Conservation (phyloP, 2,113 vertebrate genomes). For the Gobiocypris rarus region DNA sequence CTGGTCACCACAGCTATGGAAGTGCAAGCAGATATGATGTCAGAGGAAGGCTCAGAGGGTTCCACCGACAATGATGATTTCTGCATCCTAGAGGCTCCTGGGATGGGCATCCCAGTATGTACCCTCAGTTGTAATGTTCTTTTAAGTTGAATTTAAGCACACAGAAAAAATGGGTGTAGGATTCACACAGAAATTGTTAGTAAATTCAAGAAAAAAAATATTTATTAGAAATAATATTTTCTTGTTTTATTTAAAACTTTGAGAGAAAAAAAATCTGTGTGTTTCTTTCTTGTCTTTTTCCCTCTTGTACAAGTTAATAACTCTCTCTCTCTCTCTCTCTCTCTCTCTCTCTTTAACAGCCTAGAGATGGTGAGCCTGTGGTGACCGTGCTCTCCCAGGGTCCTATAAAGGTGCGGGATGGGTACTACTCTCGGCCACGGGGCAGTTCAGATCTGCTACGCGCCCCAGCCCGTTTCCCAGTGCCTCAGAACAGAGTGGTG, state of each 20-base stretch:
- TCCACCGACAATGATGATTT: constrained; percentile 90
- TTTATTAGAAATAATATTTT: too few species aligned
- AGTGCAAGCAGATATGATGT: constrained; percentile 71
- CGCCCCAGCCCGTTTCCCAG: constrained; percentile 84
- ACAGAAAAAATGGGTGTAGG: neutral
- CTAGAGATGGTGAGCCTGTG: constrained; percentile 86
- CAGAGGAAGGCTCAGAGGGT: constrained; percentile 75
- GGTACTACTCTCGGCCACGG: constrained; percentile 85
- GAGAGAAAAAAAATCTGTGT: neutral
- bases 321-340: neutral
- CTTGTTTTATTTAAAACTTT: neutral
- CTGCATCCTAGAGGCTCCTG: constrained; percentile 91
- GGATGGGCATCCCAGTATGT: constrained; percentile 88
- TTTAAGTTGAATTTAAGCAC: neutral
- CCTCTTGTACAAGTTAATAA: too few species aligned
- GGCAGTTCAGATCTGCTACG: constrained; percentile 87
- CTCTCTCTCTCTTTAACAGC: constrained; percentile 65
- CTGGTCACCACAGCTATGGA: constrained; percentile 72
- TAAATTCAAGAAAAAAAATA: too few species aligned
- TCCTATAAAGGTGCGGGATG: constrained; percentile 81
- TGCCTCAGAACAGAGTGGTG: constrained; percentile 85
- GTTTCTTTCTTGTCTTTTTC: too few species aligned
- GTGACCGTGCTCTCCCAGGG: constrained; percentile 81
- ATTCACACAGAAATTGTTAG: too few species aligned
- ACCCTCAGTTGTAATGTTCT: neutral